Percentiles rank a stretch among this genome's conserved stretches.
Evolutionary conservation across 2,113 vertebrate genomes (phyloP).

Genomic region (Anolis carolinensis): DNA sequence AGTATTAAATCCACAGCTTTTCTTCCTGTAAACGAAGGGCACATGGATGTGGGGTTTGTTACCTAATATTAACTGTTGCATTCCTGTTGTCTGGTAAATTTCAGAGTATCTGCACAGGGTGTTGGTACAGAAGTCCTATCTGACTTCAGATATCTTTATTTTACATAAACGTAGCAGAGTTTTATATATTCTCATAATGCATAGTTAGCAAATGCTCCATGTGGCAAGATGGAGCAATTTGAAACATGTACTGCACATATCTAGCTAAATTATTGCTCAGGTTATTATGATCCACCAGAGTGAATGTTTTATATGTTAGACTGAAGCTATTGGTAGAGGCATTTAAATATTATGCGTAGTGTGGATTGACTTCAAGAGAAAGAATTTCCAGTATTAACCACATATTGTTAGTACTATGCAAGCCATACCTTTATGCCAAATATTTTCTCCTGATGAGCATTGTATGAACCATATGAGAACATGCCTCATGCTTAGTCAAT

Average conservation of each 20-base stretch:
- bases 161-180: background rate
- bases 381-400: background rate
- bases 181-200: background rate
- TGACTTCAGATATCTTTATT: background rate
- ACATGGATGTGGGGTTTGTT: background rate
- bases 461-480: background rate
- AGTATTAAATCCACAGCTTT: background rate
- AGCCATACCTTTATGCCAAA: background rate
- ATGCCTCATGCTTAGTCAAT: background rate
- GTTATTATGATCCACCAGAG: too few species aligned
- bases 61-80: background rate
- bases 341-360: background rate
- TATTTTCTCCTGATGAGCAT: background rate
- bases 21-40: background rate
- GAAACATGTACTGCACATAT: background rate
- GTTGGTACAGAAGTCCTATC: background rate
- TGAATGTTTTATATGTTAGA: too few species aligned
- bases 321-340: background rate
- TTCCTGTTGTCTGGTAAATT: background rate
- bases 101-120: background rate
- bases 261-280: background rate
- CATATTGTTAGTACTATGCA: background rate
- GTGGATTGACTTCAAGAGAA: background rate
- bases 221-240: background rate
- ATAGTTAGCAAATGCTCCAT: background rate